Percentiles rank a stretch among this genome's conserved stretches.
phyloP scores from a whole-genome alignment of 1,140 invertebrate genomes.

The Neodiprion fabricii region DNA sequence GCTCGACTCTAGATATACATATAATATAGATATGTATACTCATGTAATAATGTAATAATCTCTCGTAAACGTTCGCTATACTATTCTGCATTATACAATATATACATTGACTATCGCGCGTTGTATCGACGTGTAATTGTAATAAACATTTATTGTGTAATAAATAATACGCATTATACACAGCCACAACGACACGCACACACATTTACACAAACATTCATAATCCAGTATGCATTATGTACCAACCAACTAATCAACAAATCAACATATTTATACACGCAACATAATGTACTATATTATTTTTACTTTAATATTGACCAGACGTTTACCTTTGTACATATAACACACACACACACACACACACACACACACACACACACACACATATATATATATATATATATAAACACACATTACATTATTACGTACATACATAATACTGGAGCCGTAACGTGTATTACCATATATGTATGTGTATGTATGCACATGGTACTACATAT shows the following conservation, averaged over 20 bases:
- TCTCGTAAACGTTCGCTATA: neutral
- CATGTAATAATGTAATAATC: neutral
- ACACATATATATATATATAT: neutral
- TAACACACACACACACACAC: neutral
- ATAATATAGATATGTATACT: neutral
- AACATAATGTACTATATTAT: constrained; percentile 2
- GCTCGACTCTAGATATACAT: too few relatives aligned
- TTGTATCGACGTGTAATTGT: neutral
- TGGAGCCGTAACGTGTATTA: too few relatives aligned
- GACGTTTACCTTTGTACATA: neutral
- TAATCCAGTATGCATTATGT: neutral
- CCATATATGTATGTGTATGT: neutral
- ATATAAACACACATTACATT: too few relatives aligned
- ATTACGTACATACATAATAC: too few relatives aligned
- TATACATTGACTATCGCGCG: neutral
- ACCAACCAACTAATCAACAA: neutral
- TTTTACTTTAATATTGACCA: neutral
- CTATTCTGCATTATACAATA: neutral
- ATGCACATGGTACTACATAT: neutral
- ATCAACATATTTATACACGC: neutral
- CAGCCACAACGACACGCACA: too few relatives aligned
- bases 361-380: neutral
- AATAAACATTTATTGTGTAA: neutral
- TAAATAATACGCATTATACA: neutral
- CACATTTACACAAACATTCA: neutral